These are phyloP conservation scores for Sylvia borin DNA, from an alignment of 2,797 vertebrate genomes.

Conservation along the genomic window DNA sequence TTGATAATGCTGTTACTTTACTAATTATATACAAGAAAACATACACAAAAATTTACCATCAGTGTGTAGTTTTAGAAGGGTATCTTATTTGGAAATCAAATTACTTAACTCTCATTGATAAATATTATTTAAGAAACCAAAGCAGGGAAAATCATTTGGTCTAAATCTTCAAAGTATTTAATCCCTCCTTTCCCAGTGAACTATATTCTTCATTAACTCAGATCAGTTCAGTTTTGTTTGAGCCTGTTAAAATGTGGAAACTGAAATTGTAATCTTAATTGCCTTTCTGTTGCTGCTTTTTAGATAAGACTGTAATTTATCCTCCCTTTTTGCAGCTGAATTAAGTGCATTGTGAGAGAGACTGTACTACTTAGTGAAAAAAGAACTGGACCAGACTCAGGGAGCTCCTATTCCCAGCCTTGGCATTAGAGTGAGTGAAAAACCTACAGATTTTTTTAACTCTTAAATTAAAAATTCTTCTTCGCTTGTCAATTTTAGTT, in stretches of 20 bases:
- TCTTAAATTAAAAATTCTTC: background rate
- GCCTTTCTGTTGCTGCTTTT: slow-evolving; percentile 14
- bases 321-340: background rate
- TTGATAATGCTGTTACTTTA: background rate
- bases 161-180: background rate
- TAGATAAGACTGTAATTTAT: slow-evolving; percentile 36
- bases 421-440: background rate
- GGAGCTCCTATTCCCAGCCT: background rate
- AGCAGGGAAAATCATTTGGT: background rate
- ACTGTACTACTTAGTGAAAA: background rate
- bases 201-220: background rate
- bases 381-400: background rate
- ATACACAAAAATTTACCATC: background rate
- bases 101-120: background rate
- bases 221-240: background rate
- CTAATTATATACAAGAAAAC: too few species aligned
- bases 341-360: background rate
- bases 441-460: background rate
- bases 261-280: slow-evolving; percentile 39
- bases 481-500: slow-evolving; percentile 1
- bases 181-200: background rate
- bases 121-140: background rate
- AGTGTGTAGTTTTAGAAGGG: background rate
- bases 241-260: slow-evolving; percentile 3
- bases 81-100: background rate